These are phyloP conservation scores for Marcusenius ussheri DNA, from an alignment of 2,113 vertebrate genomes.

Conservation along the genomic window DNA sequence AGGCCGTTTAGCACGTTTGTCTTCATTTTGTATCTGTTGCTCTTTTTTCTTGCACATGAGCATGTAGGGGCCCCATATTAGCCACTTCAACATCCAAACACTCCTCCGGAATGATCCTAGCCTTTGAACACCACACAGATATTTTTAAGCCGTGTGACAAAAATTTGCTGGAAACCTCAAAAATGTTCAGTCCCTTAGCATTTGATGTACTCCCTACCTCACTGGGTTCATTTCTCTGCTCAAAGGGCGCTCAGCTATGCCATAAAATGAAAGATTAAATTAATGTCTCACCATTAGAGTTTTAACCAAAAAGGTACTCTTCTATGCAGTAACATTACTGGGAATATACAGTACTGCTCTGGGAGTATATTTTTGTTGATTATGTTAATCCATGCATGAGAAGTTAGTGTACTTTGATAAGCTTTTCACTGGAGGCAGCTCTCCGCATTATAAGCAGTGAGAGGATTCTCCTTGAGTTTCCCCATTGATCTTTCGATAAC, in stretches of 20 bases:
- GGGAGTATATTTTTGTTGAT: conserved; percentile 9
- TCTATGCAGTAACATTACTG: not conserved
- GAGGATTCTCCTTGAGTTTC: conserved; percentile 9
- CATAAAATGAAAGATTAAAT: not conserved
- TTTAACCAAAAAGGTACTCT: not conserved
- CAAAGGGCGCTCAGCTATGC: not conserved
- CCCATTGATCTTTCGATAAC: conserved; percentile 4
- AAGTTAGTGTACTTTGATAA: conserved; percentile 12
- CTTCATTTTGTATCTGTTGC: not conserved
- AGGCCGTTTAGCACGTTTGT: not conserved
- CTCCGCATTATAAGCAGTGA: not conserved
- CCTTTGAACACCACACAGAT: not conserved
- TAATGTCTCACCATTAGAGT: not conserved
- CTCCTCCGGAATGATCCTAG: not conserved
- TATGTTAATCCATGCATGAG: conserved; percentile 11
- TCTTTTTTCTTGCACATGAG: not conserved
- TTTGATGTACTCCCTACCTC: not conserved
- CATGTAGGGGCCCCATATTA: not conserved
- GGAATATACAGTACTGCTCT: not conserved
- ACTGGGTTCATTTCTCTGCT: not conserved
- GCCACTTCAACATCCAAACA: not conserved
- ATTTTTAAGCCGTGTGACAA: not conserved
- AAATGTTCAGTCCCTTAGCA: not conserved
- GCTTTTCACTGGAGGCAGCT: not conserved
- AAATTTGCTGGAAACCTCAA: not conserved